These are phyloP conservation scores for Menidia menidia DNA, from an alignment of 2,797 vertebrate species.

Conservation along the genomic window DNA sequence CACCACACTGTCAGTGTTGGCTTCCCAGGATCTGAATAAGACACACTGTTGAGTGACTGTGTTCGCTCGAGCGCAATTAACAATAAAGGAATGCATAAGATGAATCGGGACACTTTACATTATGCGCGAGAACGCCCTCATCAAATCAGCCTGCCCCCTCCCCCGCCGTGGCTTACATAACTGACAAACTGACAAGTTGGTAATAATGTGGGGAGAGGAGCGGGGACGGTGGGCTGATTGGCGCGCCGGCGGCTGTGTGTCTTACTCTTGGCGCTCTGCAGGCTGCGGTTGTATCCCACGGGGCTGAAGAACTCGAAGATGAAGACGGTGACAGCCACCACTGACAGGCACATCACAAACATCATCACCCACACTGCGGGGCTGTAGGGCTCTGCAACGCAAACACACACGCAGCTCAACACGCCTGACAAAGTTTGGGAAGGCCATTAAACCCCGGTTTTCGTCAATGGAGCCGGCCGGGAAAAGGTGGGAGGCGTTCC, in stretches of 20 bases:
- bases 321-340: conserved; percentile 95
- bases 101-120: conserved; percentile 37
- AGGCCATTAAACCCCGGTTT: not conserved
- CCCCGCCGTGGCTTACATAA: conserved; percentile 38
- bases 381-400: conserved; percentile 90
- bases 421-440: conserved; percentile 7
- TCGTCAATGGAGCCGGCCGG: not conserved
- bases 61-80: conserved; percentile 30
- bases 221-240: conserved; percentile 52
- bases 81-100: conserved; percentile 10
- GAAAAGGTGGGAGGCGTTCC: too few species aligned
- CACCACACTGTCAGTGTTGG: conserved; percentile 2
- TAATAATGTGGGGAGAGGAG: conserved; percentile 55
- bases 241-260: conserved; percentile 29
- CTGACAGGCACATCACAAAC: conserved; percentile 97
- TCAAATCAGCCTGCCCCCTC: conserved; percentile 47
- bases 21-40: conserved; percentile 40
- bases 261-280: conserved; percentile 93
- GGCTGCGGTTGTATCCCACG: conserved; percentile 94
- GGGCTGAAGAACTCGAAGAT: conserved; percentile 98
- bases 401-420: conserved; percentile 15
- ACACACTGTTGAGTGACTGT: conserved; percentile 45
- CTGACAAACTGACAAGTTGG: conserved; percentile 50
- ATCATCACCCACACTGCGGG: conserved; percentile 98
- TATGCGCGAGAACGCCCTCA: conserved; percentile 42